Base-by-base conservation (phyloP, 2,888 invertebrate species). In the Phymatocera aterrima region DNA sequence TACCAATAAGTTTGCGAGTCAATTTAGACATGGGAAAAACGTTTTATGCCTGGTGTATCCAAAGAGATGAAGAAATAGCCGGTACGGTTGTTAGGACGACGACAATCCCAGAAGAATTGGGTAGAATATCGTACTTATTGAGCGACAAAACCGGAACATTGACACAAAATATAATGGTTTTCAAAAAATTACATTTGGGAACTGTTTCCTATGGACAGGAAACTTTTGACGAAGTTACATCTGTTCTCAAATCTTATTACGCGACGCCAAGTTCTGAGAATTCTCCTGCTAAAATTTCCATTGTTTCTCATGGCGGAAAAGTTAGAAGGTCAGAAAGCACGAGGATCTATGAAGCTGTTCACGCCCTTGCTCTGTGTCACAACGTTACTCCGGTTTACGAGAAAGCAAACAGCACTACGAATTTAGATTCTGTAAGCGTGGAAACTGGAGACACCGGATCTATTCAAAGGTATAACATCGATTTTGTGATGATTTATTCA, bases 11-110 rank as follows among this genome's bases (percentile, higher is more conserved):
- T 92, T 94, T 99, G 87, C 93, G 99, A 81, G 99, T 99, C 0
- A 99, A 99, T 92, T 93, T 99, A 84, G 99, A 99, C 88, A 97
- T 99, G 97, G 99, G 99, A 1, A 99, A 99, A 91, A 96, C 97
- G 0, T 98, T 96, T 89, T 99, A 99, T 91, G 97, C 99, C 0
- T 99, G 97, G 96, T 95, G 97, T 83, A 99, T 99, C 85, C 97
- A 98, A 87, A 93, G 96, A 79, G 99, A 99, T 91, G 95, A 96
- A 77, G 94, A 96, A 84, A 98, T 99, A 83, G 95, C 95, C 81
- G 98, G 97, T 31, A 98, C 99, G 0, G 97, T 98, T 10, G 99
- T 99, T 80, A 93, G 99, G 6, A 98, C 98, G 77, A 99, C 99
- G 2, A 99, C 99, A 2, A 99, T 99, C 83, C 98, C 99, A 0